Percentiles rank a stretch among this genome's conserved stretches.
These are phyloP conservation scores for Apocheima hispidaria DNA, from an alignment of 2,888 invertebrate genomes.

Conservation along the genomic window DNA sequence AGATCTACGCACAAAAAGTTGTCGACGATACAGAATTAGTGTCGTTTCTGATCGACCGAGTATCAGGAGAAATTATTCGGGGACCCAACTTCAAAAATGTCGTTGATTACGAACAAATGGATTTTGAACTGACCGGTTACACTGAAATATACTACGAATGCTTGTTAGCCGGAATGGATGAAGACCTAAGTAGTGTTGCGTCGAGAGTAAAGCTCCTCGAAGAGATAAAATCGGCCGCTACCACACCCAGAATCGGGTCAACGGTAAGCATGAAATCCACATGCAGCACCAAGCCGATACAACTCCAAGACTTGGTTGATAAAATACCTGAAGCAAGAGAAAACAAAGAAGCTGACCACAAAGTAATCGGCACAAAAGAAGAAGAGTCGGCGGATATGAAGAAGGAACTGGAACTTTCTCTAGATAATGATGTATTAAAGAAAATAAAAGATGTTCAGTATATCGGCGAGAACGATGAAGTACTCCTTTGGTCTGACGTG, in stretches of 20 bases:
- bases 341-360: neutral
- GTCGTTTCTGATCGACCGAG: conserved; percentile 71
- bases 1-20: conserved; percentile 69
- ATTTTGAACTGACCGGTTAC: conserved; percentile 75
- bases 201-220: conserved; percentile 73
- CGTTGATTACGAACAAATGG: conserved; percentile 75
- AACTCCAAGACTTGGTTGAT: conserved; percentile 35
- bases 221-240: conserved; percentile 63
- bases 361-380: neutral
- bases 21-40: conserved; percentile 64
- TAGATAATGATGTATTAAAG: conserved; percentile 59
- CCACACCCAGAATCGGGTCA: conserved; percentile 59
- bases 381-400: neutral
- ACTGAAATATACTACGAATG: conserved; percentile 77
- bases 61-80: conserved; percentile 75
- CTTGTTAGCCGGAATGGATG: conserved; percentile 64
- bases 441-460: conserved; percentile 68
- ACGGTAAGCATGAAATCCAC: conserved; percentile 48
- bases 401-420: conserved; percentile 52
- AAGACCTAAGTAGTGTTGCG: conserved; percentile 69
- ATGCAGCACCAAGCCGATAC: conserved; percentile 26
- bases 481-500: conserved; percentile 67
- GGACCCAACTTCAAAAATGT: conserved; percentile 75
- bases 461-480: conserved; percentile 64
- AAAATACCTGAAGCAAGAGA: conserved; percentile 4